Evolutionary conservation across 2,113 vertebrate species (phyloP).

Genomic region (Petromus typicus): DNA sequence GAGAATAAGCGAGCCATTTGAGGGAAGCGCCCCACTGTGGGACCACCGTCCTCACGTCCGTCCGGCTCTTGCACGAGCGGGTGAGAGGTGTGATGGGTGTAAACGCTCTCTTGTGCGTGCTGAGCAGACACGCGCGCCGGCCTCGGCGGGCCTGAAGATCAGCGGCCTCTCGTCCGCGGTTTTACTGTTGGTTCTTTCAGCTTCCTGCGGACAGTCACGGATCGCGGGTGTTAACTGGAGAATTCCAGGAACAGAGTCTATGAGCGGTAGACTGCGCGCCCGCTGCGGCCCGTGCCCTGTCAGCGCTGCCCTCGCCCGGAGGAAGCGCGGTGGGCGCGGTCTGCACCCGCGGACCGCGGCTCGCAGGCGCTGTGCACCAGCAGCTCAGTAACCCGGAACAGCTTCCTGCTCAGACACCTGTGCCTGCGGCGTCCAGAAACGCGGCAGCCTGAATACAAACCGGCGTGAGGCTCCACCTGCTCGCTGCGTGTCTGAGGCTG

Average conservation of each 20-base stretch:
- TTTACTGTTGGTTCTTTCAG: background rate
- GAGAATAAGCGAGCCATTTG: no score
- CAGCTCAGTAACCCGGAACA: background rate
- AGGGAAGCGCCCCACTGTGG: no score
- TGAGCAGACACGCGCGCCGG: background rate
- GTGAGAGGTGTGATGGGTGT: background rate
- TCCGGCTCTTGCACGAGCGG: background rate
- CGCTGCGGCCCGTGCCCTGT: no score
- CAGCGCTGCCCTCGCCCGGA: no score
- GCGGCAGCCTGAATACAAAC: no score
- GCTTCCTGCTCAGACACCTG: background rate
- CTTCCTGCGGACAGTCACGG: background rate
- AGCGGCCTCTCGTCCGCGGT: background rate
- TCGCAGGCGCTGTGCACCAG: background rate
- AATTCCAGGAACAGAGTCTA: background rate
- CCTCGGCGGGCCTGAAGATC: no score
- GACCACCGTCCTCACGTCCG: no score
- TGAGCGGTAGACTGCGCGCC: no score
- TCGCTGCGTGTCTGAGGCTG: background rate
- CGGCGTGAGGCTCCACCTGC: no score
- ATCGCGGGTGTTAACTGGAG: background rate
- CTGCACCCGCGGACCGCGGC: no score
- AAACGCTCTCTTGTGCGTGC: background rate
- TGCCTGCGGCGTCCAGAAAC: background rate
- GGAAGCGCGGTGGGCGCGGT: no score